phyloP scores from a whole-genome alignment of 1,140 invertebrate species.

The Lordiphosa stackelbergi region DNA sequence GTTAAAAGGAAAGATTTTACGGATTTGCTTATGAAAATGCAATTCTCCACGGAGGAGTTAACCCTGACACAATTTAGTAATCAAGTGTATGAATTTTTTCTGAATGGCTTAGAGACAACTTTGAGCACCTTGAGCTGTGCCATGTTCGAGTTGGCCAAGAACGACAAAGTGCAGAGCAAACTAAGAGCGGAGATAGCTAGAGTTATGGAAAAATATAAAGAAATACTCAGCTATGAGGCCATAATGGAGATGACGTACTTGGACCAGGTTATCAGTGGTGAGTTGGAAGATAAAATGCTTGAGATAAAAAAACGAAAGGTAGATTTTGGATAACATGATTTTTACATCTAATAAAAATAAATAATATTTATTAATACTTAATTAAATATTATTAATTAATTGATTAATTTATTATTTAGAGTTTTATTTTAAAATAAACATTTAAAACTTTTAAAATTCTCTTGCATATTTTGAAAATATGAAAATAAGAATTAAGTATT shows the following conservation, averaged over 20 bases:
- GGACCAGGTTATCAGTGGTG: slow-evolving; percentile 61
- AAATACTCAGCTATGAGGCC: slow-evolving; percentile 58
- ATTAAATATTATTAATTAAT: too few relatives aligned
- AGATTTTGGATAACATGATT: neutral
- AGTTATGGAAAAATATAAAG: slow-evolving; percentile 75
- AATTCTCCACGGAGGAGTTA: slow-evolving; percentile 2
- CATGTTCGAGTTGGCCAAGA: slow-evolving; percentile 78
- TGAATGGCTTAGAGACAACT: slow-evolving; percentile 82
- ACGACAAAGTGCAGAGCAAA: slow-evolving; percentile 78
- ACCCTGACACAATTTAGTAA: slow-evolving; percentile 54
- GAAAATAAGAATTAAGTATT: too few relatives aligned
- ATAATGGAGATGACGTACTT: slow-evolving; percentile 74
- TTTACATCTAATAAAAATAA: neutral
- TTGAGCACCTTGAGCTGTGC: slow-evolving; percentile 78
- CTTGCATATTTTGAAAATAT: too few relatives aligned
- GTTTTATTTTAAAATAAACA: too few relatives aligned
- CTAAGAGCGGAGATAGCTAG: slow-evolving; percentile 76
- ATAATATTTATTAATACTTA: too few relatives aligned
- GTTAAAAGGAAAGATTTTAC: slow-evolving; percentile 79
- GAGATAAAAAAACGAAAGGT: neutral
- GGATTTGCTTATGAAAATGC: slow-evolving; percentile 69
- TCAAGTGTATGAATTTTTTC: slow-evolving; percentile 78
- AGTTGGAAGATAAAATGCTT: neutral
- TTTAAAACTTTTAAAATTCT: too few relatives aligned
- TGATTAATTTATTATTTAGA: too few relatives aligned